phyloP scores from a whole-genome alignment of 1,140 invertebrate genomes.

The Lithobius niger region DNA sequence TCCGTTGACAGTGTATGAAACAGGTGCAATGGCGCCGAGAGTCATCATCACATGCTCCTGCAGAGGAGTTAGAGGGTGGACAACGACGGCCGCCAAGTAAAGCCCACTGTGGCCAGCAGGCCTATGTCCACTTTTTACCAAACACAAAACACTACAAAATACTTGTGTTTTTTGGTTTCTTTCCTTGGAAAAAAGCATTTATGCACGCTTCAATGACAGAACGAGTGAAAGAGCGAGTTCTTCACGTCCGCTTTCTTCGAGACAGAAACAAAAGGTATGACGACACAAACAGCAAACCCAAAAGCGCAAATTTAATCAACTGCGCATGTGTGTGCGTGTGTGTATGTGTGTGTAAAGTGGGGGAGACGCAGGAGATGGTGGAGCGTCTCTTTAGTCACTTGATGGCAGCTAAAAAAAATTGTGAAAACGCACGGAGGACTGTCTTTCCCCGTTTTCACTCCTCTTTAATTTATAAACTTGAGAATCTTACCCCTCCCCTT shows the following conservation, averaged over 20 bases:
- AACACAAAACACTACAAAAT: background rate
- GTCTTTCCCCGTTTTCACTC: background rate
- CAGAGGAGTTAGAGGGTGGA: background rate
- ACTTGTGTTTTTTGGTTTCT: background rate
- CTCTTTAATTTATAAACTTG: background rate
- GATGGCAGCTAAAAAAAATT: background rate
- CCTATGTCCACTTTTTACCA: background rate
- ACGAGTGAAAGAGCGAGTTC: background rate
- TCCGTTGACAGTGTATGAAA: constrained; percentile 41
- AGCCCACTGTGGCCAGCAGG: background rate
- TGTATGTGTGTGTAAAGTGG: too few species aligned
- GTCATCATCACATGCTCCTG: too few species aligned
- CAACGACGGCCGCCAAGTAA: background rate
- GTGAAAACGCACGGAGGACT: background rate
- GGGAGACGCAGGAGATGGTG: background rate
- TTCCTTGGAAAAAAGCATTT: background rate
- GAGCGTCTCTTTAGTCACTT: background rate
- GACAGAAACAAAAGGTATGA: background rate
- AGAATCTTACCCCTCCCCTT: background rate
- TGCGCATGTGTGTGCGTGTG: too few species aligned
- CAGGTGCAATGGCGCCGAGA: too few species aligned
- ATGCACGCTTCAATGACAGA: background rate
- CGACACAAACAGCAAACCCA: background rate
- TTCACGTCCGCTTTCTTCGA: background rate
- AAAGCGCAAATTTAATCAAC: too few species aligned